Evolutionary conservation across 2,888 invertebrate genomes (phyloP), one percentile per base, ranked within the genome.

Genomic region (Augiades crinisus): DNA sequence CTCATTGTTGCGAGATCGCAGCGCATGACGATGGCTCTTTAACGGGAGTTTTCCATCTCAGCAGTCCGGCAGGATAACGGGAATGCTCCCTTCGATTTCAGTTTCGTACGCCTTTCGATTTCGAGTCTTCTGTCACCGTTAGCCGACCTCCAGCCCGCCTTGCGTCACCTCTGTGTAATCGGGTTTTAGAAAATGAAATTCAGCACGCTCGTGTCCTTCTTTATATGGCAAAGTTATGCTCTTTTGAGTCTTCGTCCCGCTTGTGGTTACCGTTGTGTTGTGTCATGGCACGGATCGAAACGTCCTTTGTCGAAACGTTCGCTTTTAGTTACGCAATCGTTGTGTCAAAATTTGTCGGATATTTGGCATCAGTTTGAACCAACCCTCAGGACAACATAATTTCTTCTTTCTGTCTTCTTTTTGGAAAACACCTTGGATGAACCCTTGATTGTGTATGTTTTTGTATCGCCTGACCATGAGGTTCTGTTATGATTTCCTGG

Each of bases 121-220:
- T 86, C 86, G 75, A 72, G 77, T 71, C 73, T 77, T 75, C 71
- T 78, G 67, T 65, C 64, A 58, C 81, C 81, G 82, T 80, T 75
- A 72, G 76, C 74, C 81, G 85, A 83, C 81, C 80, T 70, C 72
- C 66, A 63, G 62, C 56, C 58, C 64, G 64, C 63, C 66, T 76
- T 79, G 78, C 83, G 84, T 85, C 83, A 83, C 79, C 78, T 78
- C 68, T 64, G 65, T 69, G 78, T 83, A 80, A 86, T 85, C 86
- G 85, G 77, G 83, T 83, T 87, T 87, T 87, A 87, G 87, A 87
- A 87, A 87, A 86, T 86, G 87, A 87, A 87, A 87, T 83, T 85
- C 82, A 81, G 81, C 70, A 62, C 75, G 72, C 66, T 75, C 75
- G 66, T 65, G 81, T 78, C 78, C 79, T 78, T 76, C 82, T 81